Percentiles rank a stretch among this genome's conserved stretches.
phyloP scores from a whole-genome alignment of 2,113 vertebrate genomes.

The Seriola quinqueradiata region DNA sequence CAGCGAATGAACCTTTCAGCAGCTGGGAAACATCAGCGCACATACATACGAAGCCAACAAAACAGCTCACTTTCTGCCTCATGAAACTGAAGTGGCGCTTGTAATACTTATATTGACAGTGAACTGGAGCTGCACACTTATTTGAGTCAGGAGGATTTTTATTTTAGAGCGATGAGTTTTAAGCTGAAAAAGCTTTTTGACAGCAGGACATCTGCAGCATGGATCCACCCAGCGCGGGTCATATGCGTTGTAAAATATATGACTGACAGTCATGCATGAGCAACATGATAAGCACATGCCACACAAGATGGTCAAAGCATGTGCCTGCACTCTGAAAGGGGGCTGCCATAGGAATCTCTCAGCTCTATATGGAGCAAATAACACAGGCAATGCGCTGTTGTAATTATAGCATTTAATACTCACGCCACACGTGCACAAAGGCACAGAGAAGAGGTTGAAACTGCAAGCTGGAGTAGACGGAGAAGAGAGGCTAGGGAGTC shows the following conservation, averaged over 20 bases:
- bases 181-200: not conserved
- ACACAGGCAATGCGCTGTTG: slow-evolving; percentile 19
- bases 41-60: slow-evolving; percentile 21
- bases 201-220: not conserved
- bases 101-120: slow-evolving; percentile 7
- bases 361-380: slow-evolving; percentile 57
- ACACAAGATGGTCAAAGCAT: slow-evolving; percentile 28
- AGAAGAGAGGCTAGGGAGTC: not conserved
- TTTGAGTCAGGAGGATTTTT: not conserved
- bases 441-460: not conserved
- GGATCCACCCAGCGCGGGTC: not conserved
- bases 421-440: not conserved
- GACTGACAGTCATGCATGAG: slow-evolving; percentile 6
- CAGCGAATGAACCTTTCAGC: slow-evolving; percentile 40
- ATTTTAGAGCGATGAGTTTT: slow-evolving; percentile 16
- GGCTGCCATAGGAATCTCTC: slow-evolving; percentile 46
- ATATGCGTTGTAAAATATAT: slow-evolving; percentile 1
- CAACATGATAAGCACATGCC: slow-evolving; percentile 25
- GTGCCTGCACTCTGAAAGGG: not conserved
- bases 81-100: slow-evolving; percentile 36
- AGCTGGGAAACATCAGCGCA: slow-evolving; percentile 40
- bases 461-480: not conserved
- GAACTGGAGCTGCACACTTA: not conserved
- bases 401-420: slow-evolving; percentile 33
- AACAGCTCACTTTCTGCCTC: not conserved